Evolutionary conservation across 1,140 invertebrate genomes (phyloP), one percentile per base, ranked within the genome.

Genomic region (Cotesia chilonis): DNA sequence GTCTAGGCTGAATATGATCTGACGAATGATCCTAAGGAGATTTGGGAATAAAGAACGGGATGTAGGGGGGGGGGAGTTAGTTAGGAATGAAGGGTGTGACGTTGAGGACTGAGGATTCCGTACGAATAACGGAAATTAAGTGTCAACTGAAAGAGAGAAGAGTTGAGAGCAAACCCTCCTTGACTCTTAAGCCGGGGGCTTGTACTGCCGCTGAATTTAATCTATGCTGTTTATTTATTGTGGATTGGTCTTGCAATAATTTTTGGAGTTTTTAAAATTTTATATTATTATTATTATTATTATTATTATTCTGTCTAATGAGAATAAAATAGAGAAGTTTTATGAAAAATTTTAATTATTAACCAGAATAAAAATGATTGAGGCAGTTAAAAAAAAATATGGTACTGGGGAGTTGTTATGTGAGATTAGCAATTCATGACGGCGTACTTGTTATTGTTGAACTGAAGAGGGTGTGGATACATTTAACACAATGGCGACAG

Each of bases 51-150:
- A 79, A 78, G 78, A 76, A 79, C 71, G 75, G 75, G 73, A 67
- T 66, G 35, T 55, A 57, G 71, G 70, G 75, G 74, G 68, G 61
- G 63, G 17, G 20, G 72, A 70, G 52, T 47, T 47, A 47, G 41
- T 47, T 47, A 47, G 41, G 41, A 7, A 47, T 47, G 41, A 47
- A 47, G 41, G 41, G 41, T 78, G 79, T 80, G 81, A 80, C 79
- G 80, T 82, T 80, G 83, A 83, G 75, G 79, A 63, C 78, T 69
- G 79, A 81, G 82, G 76, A 80, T 80, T 82, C 81, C 77, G 83
- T 84, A 83, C 84, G 84, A 87, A 85, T 85, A 84, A 84, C 85
- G 85, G 86, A 87, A 87, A 87, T 87, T 87, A 87, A 87, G 86
- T 87, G 86, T 87, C 85, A 87, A 87, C 82, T 78, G 79, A 85